Evolutionary conservation across 2,797 vertebrate genomes (phyloP).

Genomic region (Sebastes iracundus): DNA sequence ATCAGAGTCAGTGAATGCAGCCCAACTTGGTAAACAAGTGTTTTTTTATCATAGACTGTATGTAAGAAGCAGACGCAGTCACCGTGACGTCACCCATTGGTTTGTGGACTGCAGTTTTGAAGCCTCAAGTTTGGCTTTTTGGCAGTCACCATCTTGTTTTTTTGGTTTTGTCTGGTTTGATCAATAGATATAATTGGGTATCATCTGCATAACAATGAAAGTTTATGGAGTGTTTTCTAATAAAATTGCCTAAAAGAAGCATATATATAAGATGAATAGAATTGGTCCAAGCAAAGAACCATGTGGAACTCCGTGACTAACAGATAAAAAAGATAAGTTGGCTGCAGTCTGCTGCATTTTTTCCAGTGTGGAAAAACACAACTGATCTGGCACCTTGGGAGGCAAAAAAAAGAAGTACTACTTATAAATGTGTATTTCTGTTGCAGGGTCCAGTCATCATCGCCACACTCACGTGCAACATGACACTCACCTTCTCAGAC

Average conservation of each 20-base stretch:
- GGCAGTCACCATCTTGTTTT: too few relatives aligned
- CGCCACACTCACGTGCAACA: not conserved
- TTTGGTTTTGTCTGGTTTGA: too few relatives aligned
- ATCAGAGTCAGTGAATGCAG: not conserved
- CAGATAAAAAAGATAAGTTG: not conserved
- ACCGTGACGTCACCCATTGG: too few relatives aligned
- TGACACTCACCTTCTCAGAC: slow-evolving; percentile 90
- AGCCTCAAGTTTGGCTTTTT: too few relatives aligned
- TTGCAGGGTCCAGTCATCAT: not conserved
- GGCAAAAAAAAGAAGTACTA: not conserved
- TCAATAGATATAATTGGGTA: too few relatives aligned
- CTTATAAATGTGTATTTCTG: not conserved
- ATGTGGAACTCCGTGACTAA: too few relatives aligned
- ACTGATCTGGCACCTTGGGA: not conserved
- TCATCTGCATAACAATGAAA: not conserved
- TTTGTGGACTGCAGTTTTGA: too few relatives aligned
- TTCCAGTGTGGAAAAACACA: not conserved
- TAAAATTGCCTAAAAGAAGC: too few relatives aligned
- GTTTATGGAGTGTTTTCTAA: too few relatives aligned
- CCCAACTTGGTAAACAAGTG: not conserved
- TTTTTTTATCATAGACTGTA: not conserved
- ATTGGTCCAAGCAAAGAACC: too few relatives aligned
- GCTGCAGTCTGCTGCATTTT: not conserved
- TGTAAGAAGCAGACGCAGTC: too few relatives aligned
- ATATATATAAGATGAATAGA: too few relatives aligned